phyloP scores from a whole-genome alignment of 1,140 invertebrate species.

The Procambarus virginalis region DNA sequence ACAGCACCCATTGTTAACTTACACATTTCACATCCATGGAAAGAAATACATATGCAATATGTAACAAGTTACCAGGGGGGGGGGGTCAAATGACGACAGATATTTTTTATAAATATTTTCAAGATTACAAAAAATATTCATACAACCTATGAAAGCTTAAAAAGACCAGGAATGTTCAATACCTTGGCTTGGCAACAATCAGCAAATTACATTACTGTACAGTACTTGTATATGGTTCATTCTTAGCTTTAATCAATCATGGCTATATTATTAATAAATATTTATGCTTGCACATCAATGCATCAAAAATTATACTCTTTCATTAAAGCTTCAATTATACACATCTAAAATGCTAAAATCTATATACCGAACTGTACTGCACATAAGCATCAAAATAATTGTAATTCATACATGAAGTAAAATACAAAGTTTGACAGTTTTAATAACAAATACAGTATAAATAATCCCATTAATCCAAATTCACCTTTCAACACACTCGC shows the following conservation, averaged over 20 bases:
- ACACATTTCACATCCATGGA: neutral
- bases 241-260: neutral
- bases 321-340: too few species aligned
- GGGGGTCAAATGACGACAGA: neutral
- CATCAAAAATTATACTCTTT: neutral
- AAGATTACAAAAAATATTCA: neutral
- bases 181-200: neutral
- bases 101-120: neutral
- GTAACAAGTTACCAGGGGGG: neutral
- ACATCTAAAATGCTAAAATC: too few species aligned
- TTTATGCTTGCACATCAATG: neutral
- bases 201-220: neutral
- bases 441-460: too few species aligned
- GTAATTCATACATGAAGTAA: too few species aligned
- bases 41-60: slow-evolving; percentile 6
- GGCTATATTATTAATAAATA: neutral
- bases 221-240: neutral
- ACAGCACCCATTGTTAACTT: slow-evolving; percentile 7
- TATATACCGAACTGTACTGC: neutral
- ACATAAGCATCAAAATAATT: neutral
- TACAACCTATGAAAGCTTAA: slow-evolving; percentile 1
- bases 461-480: too few species aligned
- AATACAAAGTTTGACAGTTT: too few species aligned
- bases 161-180: neutral
- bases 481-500: too few species aligned